Evolutionary conservation across 2,797 vertebrate genomes (phyloP).

Genomic region (Heterohyrax brucei): DNA sequence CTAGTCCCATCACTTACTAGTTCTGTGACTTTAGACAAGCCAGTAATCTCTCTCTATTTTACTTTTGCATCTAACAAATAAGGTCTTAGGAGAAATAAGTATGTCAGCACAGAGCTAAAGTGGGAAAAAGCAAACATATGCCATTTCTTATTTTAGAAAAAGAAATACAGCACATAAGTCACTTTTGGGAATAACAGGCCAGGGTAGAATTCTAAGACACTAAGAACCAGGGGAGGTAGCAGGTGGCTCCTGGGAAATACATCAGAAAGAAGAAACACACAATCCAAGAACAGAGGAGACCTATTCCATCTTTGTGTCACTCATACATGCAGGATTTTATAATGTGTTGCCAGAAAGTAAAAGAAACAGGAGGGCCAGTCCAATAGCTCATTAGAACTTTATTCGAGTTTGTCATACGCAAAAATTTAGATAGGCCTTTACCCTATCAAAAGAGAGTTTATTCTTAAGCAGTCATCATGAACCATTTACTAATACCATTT

Average conservation of each 20-base stretch:
- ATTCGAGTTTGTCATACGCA: neutral
- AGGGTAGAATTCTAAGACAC: neutral
- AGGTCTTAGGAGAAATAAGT: neutral
- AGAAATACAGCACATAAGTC: too few species aligned
- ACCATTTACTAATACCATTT: neutral
- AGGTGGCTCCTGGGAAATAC: neutral
- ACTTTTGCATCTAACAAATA: neutral
- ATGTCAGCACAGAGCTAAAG: neutral
- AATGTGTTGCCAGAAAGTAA: neutral
- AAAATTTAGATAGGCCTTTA: neutral
- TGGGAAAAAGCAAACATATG: neutral
- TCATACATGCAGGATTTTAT: neutral
- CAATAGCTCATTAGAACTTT: neutral
- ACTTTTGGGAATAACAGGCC: neutral
- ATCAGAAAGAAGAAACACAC: neutral
- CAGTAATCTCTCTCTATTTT: neutral
- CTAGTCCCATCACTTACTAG: neutral
- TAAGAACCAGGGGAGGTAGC: neutral
- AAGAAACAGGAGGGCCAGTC: neutral
- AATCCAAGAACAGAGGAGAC: neutral
- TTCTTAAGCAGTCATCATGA: constrained; percentile 12
- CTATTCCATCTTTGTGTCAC: neutral
- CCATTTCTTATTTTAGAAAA: neutral
- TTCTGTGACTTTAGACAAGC: neutral
- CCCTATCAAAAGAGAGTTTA: neutral